phyloP scores from a whole-genome alignment of 2,113 vertebrate species.

The Pseudonaja textilis region DNA sequence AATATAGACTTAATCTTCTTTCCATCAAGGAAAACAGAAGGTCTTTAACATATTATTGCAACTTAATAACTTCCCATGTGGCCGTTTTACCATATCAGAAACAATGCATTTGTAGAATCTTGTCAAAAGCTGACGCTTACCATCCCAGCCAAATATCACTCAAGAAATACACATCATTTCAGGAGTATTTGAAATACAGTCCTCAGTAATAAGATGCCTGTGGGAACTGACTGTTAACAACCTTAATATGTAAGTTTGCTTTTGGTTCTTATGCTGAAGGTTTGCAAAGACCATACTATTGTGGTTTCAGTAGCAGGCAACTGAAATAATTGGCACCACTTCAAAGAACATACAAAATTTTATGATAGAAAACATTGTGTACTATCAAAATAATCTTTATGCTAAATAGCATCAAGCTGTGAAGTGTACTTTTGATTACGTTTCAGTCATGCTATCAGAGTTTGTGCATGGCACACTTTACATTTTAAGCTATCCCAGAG shows the following conservation, averaged over 20 bases:
- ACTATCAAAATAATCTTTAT: neutral
- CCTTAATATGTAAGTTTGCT: neutral
- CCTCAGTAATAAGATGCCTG: neutral
- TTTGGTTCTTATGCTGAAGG: neutral
- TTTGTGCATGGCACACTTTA: neutral
- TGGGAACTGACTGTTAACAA: neutral
- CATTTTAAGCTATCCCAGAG: neutral
- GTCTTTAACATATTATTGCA: neutral
- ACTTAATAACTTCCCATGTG: slow-evolving; percentile 2
- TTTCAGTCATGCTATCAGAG: neutral
- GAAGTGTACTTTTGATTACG: neutral
- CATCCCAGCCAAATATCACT: neutral
- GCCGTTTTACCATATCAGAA: neutral
- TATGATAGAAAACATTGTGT: neutral
- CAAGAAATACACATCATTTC: neutral
- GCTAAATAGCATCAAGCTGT: neutral
- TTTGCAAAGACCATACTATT: neutral
- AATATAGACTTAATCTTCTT: neutral
- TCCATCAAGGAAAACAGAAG: neutral
- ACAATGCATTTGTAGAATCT: neutral
- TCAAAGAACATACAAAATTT: neutral
- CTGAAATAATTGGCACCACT: neutral
- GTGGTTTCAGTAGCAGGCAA: neutral
- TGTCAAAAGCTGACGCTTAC: neutral
- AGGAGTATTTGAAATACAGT: neutral